Evolutionary conservation across 2,113 vertebrate genomes (phyloP).

Genomic region (Oriolus oriolus): DNA sequence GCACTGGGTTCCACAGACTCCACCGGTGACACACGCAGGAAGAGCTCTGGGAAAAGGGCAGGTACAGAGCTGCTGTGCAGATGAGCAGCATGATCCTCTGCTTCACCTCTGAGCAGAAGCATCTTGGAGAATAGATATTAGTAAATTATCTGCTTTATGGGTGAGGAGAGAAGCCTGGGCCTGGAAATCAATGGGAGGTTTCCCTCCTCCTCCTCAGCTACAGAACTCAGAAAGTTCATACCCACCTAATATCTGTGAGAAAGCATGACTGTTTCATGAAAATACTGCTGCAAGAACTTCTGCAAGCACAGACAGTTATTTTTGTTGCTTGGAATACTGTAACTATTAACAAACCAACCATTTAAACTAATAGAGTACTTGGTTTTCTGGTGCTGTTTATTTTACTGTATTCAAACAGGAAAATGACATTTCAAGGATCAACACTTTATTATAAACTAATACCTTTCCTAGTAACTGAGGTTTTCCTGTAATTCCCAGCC

Average conservation of each 20-base stretch:
- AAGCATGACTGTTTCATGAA: not conserved
- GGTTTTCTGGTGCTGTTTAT: constrained; percentile 9
- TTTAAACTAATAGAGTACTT: not conserved
- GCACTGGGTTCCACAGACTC: not conserved
- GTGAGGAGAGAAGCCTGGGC: not conserved
- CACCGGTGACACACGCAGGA: fast-evolving
- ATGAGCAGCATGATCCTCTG: not conserved
- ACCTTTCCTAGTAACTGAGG: not conserved
- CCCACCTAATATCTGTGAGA: not conserved
- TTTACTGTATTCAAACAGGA: not conserved
- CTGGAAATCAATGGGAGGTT: not conserved
- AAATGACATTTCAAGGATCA: constrained; percentile 20
- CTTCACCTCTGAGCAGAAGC: not conserved
- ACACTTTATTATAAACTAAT: constrained; percentile 18
- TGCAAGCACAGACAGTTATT: not conserved
- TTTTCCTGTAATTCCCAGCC: not conserved
- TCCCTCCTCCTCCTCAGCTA: not conserved
- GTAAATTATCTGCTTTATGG: not conserved
- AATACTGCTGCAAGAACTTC: not conserved
- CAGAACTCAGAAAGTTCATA: not conserved
- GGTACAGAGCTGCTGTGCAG: not conserved
- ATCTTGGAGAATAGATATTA: not conserved
- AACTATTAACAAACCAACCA: not conserved
- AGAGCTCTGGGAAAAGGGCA: not conserved
- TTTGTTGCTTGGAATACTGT: not conserved